Evolutionary conservation across 2,888 invertebrate species (phyloP).

Genomic region (Antheraea yamamai): DNA sequence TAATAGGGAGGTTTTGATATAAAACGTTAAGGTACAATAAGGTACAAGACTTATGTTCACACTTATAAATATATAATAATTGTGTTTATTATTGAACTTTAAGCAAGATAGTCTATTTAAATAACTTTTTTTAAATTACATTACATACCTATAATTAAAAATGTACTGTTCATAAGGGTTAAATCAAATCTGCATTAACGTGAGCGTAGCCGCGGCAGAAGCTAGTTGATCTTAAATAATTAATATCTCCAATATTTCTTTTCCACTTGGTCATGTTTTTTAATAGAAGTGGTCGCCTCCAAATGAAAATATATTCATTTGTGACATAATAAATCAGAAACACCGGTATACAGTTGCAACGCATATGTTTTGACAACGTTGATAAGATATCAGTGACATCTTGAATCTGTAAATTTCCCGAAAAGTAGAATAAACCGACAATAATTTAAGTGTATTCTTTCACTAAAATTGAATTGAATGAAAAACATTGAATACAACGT

Average conservation of each 20-base stretch:
- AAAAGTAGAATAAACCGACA: not conserved
- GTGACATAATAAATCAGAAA: slow-evolving; percentile 2
- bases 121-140: too few relatives aligned
- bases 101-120: too few relatives aligned
- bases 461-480: not conserved
- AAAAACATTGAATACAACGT: not conserved
- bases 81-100: too few relatives aligned
- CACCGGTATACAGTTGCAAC: slow-evolving; percentile 17
- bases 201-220: too few relatives aligned
- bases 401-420: slow-evolving; percentile 15
- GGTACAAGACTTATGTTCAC: too few relatives aligned
- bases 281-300: not conserved
- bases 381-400: slow-evolving; percentile 35
- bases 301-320: not conserved
- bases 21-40: too few relatives aligned
- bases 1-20: too few relatives aligned
- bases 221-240: too few relatives aligned
- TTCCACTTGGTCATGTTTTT: not conserved
- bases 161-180: too few relatives aligned
- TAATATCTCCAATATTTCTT: not conserved
- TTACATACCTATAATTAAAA: too few relatives aligned
- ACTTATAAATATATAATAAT: too few relatives aligned
- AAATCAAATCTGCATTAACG: too few relatives aligned
- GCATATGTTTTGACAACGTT: slow-evolving; percentile 24
- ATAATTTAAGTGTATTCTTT: not conserved